Base-by-base conservation (phyloP, 2,888 invertebrate species). In the Aspidiotus destructor region DNA sequence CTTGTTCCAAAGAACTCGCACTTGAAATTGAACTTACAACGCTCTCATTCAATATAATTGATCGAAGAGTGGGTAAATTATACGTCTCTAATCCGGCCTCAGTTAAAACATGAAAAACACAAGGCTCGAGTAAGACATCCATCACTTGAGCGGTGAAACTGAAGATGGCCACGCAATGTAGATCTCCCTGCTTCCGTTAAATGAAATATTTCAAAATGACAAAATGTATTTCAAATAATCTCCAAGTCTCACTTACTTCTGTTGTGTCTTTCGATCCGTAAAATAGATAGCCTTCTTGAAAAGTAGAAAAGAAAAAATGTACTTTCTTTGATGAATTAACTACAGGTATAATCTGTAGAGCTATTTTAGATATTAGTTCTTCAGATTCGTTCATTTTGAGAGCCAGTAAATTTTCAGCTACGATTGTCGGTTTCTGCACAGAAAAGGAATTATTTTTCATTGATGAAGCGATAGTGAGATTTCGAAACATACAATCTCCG, bases 31-130 rank as follows among this genome's bases (percentile, higher is more conserved):
- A 11, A 48, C n/a, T 48, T 48, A 48, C 48, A 48, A 48, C 2
- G 13, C 17, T 60, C 10, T 67, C 67, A 13, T 67, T 28, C 15
- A 67, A 44, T 15, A 67, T 10, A 13, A 58, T 67, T 7, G 67
- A 42, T 8, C 52, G 57, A 7, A 0, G 88, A n/a, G 67, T 58
- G n/a, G 67, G 67, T 9, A 67, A 17, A 52, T 60, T 88, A 74
- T 89, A 89, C 0, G 87, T 85, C 77, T 89, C 89, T 55, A 90
- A 79, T 0, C 89, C 88, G 69, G 85, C 85, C 71, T 85, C 85
- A 0, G 88, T 88, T 16, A 89, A 77, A 0, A 87, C 88, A 75
- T 88, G 88, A n/a, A 87, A 76, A 61, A 85, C 81, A 71, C 83
- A 83, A 72, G 84, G 81, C 74, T 87, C 87, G 71, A 88, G 79